Percentiles rank a stretch among this genome's conserved stretches.
Evolutionary conservation across 2,797 vertebrate species (phyloP).

Genomic region (Fundulus diaphanus): DNA sequence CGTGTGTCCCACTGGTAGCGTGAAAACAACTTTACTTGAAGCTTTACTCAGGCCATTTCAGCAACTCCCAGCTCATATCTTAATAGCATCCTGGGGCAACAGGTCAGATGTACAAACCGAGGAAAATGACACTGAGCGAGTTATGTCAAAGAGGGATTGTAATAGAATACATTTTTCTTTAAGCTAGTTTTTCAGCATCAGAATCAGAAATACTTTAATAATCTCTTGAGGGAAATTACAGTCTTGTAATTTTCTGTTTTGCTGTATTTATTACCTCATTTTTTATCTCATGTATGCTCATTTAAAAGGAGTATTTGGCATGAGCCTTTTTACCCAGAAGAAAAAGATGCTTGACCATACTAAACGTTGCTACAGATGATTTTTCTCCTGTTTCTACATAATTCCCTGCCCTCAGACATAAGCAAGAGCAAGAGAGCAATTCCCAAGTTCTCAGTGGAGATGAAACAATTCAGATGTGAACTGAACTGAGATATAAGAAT

Average conservation of each 20-base stretch:
- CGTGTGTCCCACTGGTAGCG: slow-evolving; percentile 55
- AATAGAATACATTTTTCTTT: slow-evolving; percentile 41
- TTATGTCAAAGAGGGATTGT: slow-evolving; percentile 50
- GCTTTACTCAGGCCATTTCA: slow-evolving; percentile 57
- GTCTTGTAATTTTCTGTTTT: slow-evolving; percentile 11
- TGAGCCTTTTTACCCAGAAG: slow-evolving; percentile 23
- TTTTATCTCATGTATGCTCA: slow-evolving; percentile 37
- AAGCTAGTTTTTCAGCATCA: too few relatives aligned
- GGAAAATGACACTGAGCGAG: slow-evolving; percentile 32
- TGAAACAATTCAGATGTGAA: slow-evolving; percentile 60
- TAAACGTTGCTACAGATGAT: slow-evolving; percentile 18
- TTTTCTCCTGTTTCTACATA: slow-evolving; percentile 28
- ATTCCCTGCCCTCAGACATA: slow-evolving; percentile 39
- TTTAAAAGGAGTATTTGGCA: slow-evolving; percentile 44
- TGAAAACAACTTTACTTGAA: slow-evolving; percentile 50
- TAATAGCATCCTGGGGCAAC: slow-evolving; percentile 59
- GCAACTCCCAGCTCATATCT: slow-evolving; percentile 64
- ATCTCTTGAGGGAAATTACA: too few relatives aligned
- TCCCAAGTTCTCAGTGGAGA: slow-evolving; percentile 49
- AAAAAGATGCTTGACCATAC: slow-evolving; percentile 20
- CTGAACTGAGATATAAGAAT: slow-evolving; percentile 49
- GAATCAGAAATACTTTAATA: too few relatives aligned
- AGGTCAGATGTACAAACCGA: slow-evolving; percentile 58
- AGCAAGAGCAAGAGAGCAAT: slow-evolving; percentile 25
- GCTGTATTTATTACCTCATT: slow-evolving; percentile 40